Percentiles rank a stretch among this genome's conserved stretches.
Conservation (phyloP, 2,113 vertebrate genomes). For the Bambusicola thoracicus region DNA sequence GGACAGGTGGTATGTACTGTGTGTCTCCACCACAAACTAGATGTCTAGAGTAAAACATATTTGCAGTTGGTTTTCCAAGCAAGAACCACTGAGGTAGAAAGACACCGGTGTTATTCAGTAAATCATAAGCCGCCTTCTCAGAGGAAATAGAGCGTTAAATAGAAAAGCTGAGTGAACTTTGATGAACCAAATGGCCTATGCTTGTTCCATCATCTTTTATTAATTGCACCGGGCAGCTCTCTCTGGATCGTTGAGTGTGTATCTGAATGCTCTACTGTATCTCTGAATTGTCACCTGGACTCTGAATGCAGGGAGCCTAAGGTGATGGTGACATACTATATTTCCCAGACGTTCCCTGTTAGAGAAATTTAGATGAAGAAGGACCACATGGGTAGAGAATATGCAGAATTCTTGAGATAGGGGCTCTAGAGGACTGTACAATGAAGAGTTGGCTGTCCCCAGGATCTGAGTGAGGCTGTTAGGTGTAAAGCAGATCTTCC, state of each 20-base stretch:
- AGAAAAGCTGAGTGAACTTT: conserved; percentile 57
- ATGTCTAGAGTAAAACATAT: background rate
- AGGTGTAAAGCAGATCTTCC: background rate
- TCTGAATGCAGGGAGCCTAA: background rate
- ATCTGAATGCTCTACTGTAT: background rate
- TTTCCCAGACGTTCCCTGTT: background rate
- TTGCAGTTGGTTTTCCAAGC: background rate
- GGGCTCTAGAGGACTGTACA: rapidly evolving
- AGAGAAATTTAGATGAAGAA: background rate
- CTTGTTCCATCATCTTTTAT: conserved; percentile 45
- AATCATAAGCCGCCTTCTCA: conserved; percentile 15
- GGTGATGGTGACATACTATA: background rate
- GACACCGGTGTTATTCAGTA: background rate
- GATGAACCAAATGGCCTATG: conserved; percentile 41
- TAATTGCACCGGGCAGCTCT: conserved; percentile 23
- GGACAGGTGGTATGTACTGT: rapidly evolving
- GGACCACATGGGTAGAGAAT: background rate
- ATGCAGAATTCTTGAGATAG: background rate
- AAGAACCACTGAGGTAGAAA: background rate
- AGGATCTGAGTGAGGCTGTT: background rate
- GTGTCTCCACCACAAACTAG: background rate
- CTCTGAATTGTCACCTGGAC: background rate
- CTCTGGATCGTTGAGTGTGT: background rate
- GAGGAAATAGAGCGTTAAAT: conserved; percentile 55
- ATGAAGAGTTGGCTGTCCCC: rapidly evolving